Evolutionary conservation across 2,797 vertebrate genomes (phyloP), one percentile per base, ranked within the genome.

Genomic region (Parambassis ranga): DNA sequence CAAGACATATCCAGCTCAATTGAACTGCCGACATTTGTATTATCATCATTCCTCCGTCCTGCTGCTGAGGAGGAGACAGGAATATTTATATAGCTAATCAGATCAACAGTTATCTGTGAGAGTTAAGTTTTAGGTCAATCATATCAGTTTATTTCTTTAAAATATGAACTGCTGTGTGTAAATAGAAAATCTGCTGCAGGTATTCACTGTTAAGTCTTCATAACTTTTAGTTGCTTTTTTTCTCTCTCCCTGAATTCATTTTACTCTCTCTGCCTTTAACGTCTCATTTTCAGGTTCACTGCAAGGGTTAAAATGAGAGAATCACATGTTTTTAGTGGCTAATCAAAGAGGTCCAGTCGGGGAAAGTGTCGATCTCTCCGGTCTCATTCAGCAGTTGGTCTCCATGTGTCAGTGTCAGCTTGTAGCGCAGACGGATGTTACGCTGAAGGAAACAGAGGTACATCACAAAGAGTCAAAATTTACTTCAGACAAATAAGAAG

Each of bases 301-400:
- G 24, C 43, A 47, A n/a, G 31, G 44, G 8, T 20, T 2, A 0
- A 1, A 56, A 26, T 59, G 39, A 3, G 11, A 16, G 28, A 42
- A 11, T 15, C 4, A 24, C 1, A 7, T 0, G n/a, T 37, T 36
- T 38, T 73, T 52, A 85, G 11, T 27, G 26, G 56, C 56, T 30
- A 1, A 53, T 78, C 89, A 94, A 75, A 49, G 88, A 74, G 7
- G 70, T 82, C 79, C 91, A 90, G 37, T 90, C 86, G 0, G 94
- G 95, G 36, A 96, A 93, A 68, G 79, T 82, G 7, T 92, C 77
- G 3, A 95, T 78, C 63, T 95, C 93, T 72, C 92, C 93, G 3
- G 61, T 87, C 75, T 95, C 82, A 0, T 57, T 79, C 75, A 92
- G 80, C 28, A 60, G 85, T 55, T 89, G 89, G 39, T 61, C 19